Conservation (phyloP, 2,113 vertebrate species). For the Tachysurus fulvidraco region DNA sequence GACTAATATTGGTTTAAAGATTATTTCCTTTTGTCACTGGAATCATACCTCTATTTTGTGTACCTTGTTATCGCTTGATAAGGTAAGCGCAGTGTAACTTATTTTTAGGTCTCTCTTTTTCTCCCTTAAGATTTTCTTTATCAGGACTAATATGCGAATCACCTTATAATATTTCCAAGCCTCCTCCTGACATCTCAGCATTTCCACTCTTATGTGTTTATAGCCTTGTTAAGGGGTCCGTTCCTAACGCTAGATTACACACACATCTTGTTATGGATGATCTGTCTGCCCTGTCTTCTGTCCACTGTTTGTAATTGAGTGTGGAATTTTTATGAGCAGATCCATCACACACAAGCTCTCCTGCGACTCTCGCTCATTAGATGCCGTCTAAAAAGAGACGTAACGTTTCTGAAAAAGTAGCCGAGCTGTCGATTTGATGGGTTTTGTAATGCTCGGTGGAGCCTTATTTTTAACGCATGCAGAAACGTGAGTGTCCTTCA, state of each 20-base stretch:
- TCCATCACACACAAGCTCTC: not conserved
- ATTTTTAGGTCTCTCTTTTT: not conserved
- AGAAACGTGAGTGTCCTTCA: not conserved
- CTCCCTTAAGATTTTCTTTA: not conserved
- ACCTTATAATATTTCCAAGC: not conserved
- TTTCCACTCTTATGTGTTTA: not conserved
- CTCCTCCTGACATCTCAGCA: not conserved
- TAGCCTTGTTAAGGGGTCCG: not conserved
- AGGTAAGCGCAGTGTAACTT: not conserved
- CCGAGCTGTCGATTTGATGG: not conserved
- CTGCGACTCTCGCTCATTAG: not conserved
- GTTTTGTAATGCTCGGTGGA: not conserved
- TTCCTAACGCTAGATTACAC: not conserved
- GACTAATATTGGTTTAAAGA: not conserved
- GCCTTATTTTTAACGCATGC: not conserved
- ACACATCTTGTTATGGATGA: not conserved
- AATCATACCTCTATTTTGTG: not conserved
- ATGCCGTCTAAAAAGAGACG: not conserved
- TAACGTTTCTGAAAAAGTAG: constrained; percentile 6
- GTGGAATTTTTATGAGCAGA: constrained; percentile 12
- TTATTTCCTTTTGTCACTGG: not conserved
- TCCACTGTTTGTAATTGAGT: constrained; percentile 10
- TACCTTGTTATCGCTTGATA: not conserved
- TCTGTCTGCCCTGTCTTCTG: not conserved
- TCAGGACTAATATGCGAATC: not conserved